Percentiles rank a stretch among this genome's conserved stretches.
These are phyloP conservation scores for Sarcophaga rosellei DNA, from an alignment of 2,888 invertebrate genomes.

Conservation along the genomic window DNA sequence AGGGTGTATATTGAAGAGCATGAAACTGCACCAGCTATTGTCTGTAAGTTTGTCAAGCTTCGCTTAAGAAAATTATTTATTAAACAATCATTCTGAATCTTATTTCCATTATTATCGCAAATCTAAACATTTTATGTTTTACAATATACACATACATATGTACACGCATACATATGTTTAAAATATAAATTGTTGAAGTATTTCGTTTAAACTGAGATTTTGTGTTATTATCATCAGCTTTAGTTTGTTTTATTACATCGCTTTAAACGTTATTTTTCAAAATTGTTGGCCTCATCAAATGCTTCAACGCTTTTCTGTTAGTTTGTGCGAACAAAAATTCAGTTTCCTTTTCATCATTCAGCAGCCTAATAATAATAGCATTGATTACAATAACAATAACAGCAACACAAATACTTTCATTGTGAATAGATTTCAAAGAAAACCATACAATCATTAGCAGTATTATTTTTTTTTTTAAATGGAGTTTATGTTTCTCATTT, in stretches of 20 bases:
- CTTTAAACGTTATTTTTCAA: background rate
- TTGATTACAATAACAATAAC: constrained; percentile 35
- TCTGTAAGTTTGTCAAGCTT: too few species aligned
- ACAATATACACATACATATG: too few species aligned
- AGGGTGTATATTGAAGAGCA: too few species aligned
- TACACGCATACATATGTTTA: too few species aligned
- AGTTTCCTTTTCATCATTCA: constrained; percentile 30
- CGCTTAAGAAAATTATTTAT: background rate
- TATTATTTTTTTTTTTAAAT: constrained; percentile 6
- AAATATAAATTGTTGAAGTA: too few species aligned
- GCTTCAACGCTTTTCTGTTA: constrained; percentile 8
- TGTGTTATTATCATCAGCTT: background rate
- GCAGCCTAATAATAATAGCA: constrained; percentile 16
- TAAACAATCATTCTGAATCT: background rate
- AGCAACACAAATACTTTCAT: constrained; percentile 65
- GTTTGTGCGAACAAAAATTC: too few species aligned
- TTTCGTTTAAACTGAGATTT: background rate
- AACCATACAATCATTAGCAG: constrained; percentile 28
- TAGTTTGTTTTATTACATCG: background rate
- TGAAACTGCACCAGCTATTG: too few species aligned
- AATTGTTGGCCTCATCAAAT: constrained; percentile 17
- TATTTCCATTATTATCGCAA: background rate
- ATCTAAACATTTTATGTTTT: too few species aligned
- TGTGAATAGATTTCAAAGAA: constrained; percentile 19
- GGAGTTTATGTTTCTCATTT: constrained; percentile 21